Evolutionary conservation across 2,888 invertebrate species (phyloP), one percentile per base, ranked within the genome.

Genomic region (Papilio demoleus): DNA sequence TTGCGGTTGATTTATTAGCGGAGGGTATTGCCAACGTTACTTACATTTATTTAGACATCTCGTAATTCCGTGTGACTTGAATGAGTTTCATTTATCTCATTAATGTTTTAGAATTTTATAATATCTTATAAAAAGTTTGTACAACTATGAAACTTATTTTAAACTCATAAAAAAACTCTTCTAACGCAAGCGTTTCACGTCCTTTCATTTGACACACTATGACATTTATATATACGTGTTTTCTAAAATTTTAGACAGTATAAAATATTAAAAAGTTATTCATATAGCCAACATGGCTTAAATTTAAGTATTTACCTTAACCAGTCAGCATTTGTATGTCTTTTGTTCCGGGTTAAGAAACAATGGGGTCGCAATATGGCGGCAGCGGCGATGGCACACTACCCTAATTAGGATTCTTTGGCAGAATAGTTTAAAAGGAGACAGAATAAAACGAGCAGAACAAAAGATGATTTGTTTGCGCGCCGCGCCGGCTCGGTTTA

Each of bases 371-470:
- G 34, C 64, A 64, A 64, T 59, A 59, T 31, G 6, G 64, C 50
- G 59, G 64, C 47, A 27, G 56, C 27, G 27, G 36, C 47, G n/a
- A 50, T 47, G 59, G 59, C 17, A 59, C 31, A 38, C 47, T 50
- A 68, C 68, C 53, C 65, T 69, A 69, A 65, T 69, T 69, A 69
- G 47, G 60, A 61, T 53, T 53, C 69, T 69, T 69, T 65, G 60
- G 50, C 34, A 63, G 50, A 65, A 60, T 69, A 69, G 63, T 69
- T 69, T 69, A 36, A 65, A 65, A 36, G 50, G 60, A 47, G 45
- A 36, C 38, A 50, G 53, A 65, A 64, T 64, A 53, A 61, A 65
- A 65, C 53, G 65, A 31, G 38, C 38, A n/a, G 68, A 53, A 68
- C 69, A 69, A 65, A 61, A 56, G 68, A 64, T 47, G 59, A 68